Evolutionary conservation across 2,888 invertebrate species (phyloP).

Genomic region (Ametastegia equiseti): DNA sequence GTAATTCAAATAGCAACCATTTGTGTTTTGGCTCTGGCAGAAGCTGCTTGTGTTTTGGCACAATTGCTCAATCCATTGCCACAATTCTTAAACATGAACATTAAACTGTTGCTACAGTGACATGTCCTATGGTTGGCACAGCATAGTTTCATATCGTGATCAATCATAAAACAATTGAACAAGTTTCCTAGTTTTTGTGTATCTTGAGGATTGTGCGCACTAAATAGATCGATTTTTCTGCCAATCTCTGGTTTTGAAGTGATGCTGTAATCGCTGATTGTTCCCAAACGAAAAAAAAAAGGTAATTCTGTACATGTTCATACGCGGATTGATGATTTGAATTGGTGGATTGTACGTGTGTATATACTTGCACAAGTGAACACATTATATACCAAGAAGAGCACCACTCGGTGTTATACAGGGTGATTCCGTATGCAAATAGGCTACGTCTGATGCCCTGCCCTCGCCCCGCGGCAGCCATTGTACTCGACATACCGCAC

Average conservation of each 20-base stretch:
- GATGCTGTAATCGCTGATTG: not conserved
- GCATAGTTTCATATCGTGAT: too few relatives aligned
- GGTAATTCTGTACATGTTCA: too few relatives aligned
- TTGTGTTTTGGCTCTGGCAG: too few relatives aligned
- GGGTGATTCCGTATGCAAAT: conserved; percentile 63
- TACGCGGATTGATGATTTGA: too few relatives aligned
- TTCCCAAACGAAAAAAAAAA: not conserved
- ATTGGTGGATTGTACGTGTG: too few relatives aligned
- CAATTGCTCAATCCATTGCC: too few relatives aligned
- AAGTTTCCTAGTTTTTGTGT: not conserved
- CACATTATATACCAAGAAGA: not conserved
- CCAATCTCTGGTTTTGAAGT: not conserved
- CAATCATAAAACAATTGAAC: too few relatives aligned
- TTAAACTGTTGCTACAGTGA: too few relatives aligned
- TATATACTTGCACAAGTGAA: not conserved
- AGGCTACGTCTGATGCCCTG: conserved; percentile 58
- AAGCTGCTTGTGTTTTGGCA: too few relatives aligned
- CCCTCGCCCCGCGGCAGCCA: conserved; percentile 72
- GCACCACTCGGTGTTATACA: conserved; percentile 64
- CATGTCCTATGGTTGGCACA: too few relatives aligned
- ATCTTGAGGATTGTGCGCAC: not conserved
- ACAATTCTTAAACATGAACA: too few relatives aligned
- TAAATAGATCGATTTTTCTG: not conserved
- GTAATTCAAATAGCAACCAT: too few relatives aligned
- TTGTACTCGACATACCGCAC: conserved; percentile 60